A percentile compares a stretch with the other conserved stretches of the same genome.
These are phyloP conservation scores for Helicoverpa armigera DNA, from an alignment of 1,140 invertebrate species.

Conservation along the genomic window DNA sequence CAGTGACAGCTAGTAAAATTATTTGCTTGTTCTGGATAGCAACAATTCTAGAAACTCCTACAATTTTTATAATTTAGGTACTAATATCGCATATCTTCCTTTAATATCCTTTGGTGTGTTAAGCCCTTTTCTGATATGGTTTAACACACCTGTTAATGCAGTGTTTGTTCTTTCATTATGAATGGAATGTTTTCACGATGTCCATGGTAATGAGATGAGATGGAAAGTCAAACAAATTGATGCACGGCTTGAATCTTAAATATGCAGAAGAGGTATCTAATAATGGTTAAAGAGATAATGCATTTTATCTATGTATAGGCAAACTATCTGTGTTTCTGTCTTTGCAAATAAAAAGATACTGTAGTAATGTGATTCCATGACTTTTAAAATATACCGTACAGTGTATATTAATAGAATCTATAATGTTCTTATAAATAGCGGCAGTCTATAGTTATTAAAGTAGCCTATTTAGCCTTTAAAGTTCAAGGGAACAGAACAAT, in stretches of 20 bases:
- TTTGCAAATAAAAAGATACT: no score
- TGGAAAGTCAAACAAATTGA: constrained; percentile 23
- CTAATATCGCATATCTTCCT: no score
- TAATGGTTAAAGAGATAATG: no score
- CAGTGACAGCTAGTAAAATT: not conserved
- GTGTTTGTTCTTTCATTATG: constrained; percentile 35
- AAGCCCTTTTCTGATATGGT: constrained; percentile 20
- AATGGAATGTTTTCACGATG: constrained; percentile 45
- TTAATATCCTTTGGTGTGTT: not conserved
- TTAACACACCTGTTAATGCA: constrained; percentile 61
- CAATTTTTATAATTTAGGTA: no score
- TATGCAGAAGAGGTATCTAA: not conserved
- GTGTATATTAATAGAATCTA: not conserved
- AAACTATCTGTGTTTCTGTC: no score
- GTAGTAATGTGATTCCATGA: no score
- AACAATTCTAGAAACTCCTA: no score
- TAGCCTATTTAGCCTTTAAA: constrained; percentile 33
- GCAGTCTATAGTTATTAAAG: not conserved
- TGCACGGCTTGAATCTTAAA: not conserved
- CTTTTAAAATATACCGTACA: not conserved
- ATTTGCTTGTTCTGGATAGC: no score
- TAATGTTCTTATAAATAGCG: not conserved
- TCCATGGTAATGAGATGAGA: constrained; percentile 35
- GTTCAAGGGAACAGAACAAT: constrained; percentile 21
- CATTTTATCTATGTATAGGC: no score